phyloP scores from a whole-genome alignment of 2,797 vertebrate species.

The Hephaestus fuliginosus region DNA sequence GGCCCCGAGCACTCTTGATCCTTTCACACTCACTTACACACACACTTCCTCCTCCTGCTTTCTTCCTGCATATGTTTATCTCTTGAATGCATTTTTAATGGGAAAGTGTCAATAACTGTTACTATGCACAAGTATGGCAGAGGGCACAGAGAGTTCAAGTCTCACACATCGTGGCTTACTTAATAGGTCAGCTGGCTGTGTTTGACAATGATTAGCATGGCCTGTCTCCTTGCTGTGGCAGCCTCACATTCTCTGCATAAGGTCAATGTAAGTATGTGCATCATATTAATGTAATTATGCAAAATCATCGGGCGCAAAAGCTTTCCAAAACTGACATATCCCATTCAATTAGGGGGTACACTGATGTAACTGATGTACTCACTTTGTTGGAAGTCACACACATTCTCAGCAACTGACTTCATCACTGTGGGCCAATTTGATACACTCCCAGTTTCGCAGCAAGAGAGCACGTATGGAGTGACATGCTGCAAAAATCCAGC shows the following conservation, averaged over 20 bases:
- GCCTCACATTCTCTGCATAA: slow-evolving; percentile 56
- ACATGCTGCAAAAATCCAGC: slow-evolving; percentile 37
- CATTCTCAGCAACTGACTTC: slow-evolving; percentile 71
- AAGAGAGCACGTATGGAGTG: slow-evolving; percentile 55
- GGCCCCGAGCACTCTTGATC: slow-evolving; percentile 37
- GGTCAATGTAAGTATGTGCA: slow-evolving; percentile 78
- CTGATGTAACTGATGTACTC: slow-evolving; percentile 68
- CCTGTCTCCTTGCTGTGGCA: slow-evolving; percentile 64
- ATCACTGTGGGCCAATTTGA: slow-evolving; percentile 72
- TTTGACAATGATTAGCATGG: slow-evolving; percentile 79
- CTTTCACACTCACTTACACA: slow-evolving; percentile 19
- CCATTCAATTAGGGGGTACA: slow-evolving; percentile 78
- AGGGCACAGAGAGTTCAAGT: slow-evolving; percentile 53
- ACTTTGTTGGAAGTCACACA: slow-evolving; percentile 68
- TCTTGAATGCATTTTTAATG: slow-evolving; percentile 58
- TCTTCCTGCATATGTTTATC: slow-evolving; percentile 14
- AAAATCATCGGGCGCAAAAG: slow-evolving; percentile 63
- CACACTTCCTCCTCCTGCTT: slow-evolving; percentile 12
- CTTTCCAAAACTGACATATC: slow-evolving; percentile 75
- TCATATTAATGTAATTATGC: slow-evolving; percentile 84
- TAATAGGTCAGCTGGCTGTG: slow-evolving; percentile 70
- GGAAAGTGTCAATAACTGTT: slow-evolving; percentile 68
- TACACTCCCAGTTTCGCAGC: slow-evolving; percentile 69
- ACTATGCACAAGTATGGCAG: slow-evolving; percentile 34
- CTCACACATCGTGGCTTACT: slow-evolving; percentile 55